phyloP scores from a whole-genome alignment of 2,888 invertebrate species.

The Agyllia agylla region DNA sequence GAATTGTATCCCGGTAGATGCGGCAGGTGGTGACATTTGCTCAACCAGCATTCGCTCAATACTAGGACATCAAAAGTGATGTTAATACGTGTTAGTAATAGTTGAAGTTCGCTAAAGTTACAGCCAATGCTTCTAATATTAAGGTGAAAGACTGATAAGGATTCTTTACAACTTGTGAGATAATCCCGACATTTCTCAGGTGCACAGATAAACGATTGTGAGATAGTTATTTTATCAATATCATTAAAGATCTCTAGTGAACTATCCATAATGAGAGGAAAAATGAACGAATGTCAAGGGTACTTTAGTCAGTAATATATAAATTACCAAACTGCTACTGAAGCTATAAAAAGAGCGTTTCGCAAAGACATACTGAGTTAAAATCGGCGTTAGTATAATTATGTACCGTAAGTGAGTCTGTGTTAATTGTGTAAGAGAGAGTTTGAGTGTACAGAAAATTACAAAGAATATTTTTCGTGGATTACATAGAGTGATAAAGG shows the following conservation, averaged over 20 bases:
- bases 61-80: not conserved
- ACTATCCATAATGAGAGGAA: not conserved
- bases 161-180: not conserved
- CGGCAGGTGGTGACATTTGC: not conserved
- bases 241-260: not conserved
- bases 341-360: not conserved
- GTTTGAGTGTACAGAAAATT: not conserved
- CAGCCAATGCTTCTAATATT: conserved; percentile 21
- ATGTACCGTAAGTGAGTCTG: not conserved
- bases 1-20: not conserved
- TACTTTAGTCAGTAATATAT: not conserved
- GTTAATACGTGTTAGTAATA: not conserved
- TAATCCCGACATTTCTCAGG: not conserved
- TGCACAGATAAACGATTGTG: not conserved
- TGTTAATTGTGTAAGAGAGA: not conserved
- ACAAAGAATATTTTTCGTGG: not conserved
- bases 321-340: not conserved
- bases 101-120: not conserved
- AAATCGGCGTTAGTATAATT: not conserved
- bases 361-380: not conserved
- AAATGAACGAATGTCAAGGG: not conserved
- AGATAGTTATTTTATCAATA: not conserved
- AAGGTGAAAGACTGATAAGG: not conserved
- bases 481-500: not conserved
- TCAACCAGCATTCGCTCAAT: conserved; percentile 10